Base-by-base conservation (phyloP, 1,140 invertebrate species). In the Magallana gigas region DNA sequence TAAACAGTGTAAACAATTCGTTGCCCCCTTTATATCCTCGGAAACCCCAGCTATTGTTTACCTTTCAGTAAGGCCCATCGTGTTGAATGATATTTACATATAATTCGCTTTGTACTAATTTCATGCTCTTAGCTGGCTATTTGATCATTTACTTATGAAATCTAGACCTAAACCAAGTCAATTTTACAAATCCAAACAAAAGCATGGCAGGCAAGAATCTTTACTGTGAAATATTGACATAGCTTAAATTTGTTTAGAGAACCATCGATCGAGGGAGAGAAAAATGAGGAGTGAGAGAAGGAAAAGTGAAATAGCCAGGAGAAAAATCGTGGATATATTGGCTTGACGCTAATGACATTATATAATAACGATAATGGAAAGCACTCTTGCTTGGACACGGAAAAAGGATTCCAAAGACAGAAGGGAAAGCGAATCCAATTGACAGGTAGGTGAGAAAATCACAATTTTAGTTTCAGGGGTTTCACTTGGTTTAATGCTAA, bases 41-140 rank as follows among this genome's bases (percentile, higher is more conserved):
- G 36, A 9, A 18, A 3, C 68, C 36, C 36, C 23, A 62, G 9
- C 11, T 29, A 36, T 12, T 76, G 68, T 76, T 76, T 76, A 76
- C 68, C 68, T 76, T 76, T 36, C 68, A 29, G 68, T 76, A 76
- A 71, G 36, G 23, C 68, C 68, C 68, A 76, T 76, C 68, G 68
- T 76, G 68, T 76, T 76, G 12, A 36, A 76, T 76, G 68, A 76
- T 76, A 76, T 76, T 76, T 76, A 76, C 68, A 76, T 76, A 76
- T 12, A 29, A 76, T 76, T 76, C 23, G 8, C 68, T 76, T 76
- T 29, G 23, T 76, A 76, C 36, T 76, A 76, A 29, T 76, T 76
- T 23, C 68, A 76, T 76, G 36, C 68, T 29, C 68, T 76, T 29
- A 12, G 68, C 36, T 76, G 23, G 23, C 8, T 76, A 29, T 76